Base-by-base conservation (phyloP, 2,888 invertebrate genomes). In the Lottia gigantea region DNA sequence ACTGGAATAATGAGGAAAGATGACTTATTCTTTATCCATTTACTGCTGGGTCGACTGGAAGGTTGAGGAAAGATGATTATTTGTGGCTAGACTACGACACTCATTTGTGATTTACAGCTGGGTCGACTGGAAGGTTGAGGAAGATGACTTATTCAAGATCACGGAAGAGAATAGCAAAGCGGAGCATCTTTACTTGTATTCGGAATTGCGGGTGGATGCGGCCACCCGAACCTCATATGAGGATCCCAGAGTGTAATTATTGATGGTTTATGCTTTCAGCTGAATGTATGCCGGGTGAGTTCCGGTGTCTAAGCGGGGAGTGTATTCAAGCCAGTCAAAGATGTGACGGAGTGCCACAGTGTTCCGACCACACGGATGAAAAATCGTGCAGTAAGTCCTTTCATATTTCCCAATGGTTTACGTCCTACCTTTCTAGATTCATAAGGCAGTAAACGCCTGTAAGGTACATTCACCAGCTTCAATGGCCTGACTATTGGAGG, bases 331-430 rank as follows among this genome's bases (percentile, higher is more conserved):
- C 66, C 0, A 4, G 88, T 63, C 91, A 92, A 84, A 91, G 91
- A 68, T 94, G 94, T 84, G 88, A 90, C 78, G 91, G 92, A 11
- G 91, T 91, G 66, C 90, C 91, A 73, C 94, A 95, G 87, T 95
- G 95, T 72, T 70, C 77, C 0, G 86, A 86, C 69, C 75, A 78
- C 16, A 92, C 92, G 64, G 95, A 95, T 89, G 95, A 95, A 89
- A 85, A 88, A 66, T 91, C 92, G 26, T 95, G 95, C 89, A 89
- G 85, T 85, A 76, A 76, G 84, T 82, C 12, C 14, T 69, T 66
- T 71, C 49, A 46, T 45, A 26, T 23, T 46, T 47, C 62, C 31
- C 45, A 61, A 61, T 14, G 19, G 46, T 66, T 31, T 46, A 55
- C n/a, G n/a, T n/a, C n/a, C n/a, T n/a, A n/a, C n/a, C n/a, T n/a